Percentiles rank a stretch among this genome's conserved stretches.
phyloP scores from a whole-genome alignment of 2,797 vertebrate genomes.

The Smutsia gigantea region DNA sequence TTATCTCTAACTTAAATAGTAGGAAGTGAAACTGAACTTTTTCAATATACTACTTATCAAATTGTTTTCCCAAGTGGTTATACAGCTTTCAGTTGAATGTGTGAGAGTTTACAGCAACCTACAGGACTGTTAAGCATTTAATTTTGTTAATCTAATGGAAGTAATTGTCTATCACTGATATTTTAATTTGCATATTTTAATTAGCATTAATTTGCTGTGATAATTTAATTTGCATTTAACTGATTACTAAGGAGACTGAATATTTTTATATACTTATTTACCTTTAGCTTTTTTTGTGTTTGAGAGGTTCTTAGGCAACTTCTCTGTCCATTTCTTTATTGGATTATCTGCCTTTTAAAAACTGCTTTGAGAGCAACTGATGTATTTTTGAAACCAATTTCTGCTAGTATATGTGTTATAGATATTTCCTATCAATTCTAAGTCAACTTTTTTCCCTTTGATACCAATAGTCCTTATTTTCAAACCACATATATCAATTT shows the following conservation, averaged over 20 bases:
- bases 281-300: neutral
- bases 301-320: neutral
- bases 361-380: neutral
- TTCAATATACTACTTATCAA: neutral
- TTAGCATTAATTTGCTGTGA: too few species aligned
- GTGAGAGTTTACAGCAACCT: neutral
- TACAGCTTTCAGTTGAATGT: neutral
- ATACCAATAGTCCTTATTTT: neutral
- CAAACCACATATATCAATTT: neutral
- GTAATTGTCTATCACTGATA: neutral
- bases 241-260: neutral
- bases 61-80: neutral
- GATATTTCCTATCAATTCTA: neutral
- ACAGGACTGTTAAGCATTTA: neutral
- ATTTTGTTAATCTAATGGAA: neutral
- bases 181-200: neutral
- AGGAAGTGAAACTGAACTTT: neutral
- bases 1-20: neutral
- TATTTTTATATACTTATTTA: neutral
- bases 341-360: neutral
- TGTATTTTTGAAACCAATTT: neutral
- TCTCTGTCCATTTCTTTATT: neutral
- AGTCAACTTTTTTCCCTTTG: neutral
- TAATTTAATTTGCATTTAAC: neutral
- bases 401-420: neutral